Percentiles rank a stretch among this genome's conserved stretches.
Conservation (phyloP, 2,113 vertebrate species). For the Brachirus orientalis region DNA sequence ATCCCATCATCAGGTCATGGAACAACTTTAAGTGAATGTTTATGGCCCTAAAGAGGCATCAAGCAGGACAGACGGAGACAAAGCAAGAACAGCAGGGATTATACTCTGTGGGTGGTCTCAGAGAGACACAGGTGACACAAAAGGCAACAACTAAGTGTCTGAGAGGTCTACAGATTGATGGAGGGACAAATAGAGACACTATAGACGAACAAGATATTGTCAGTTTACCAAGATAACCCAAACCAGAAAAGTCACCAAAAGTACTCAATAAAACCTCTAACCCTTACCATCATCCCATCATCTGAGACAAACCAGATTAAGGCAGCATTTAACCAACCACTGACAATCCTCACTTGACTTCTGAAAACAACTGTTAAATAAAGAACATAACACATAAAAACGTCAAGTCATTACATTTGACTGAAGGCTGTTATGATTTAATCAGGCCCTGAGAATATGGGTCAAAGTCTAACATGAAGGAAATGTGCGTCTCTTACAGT, state of each 20-base stretch:
- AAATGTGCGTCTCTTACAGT: slow-evolving; percentile 28
- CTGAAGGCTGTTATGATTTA: background rate
- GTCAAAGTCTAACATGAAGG: slow-evolving; percentile 38
- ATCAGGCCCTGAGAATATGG: slow-evolving; percentile 14
- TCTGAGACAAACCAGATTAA: slow-evolving; percentile 7
- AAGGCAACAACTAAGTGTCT: slow-evolving; percentile 47
- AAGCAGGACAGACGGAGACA: background rate
- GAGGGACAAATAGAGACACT: slow-evolving; percentile 11
- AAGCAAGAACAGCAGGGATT: slow-evolving; percentile 16
- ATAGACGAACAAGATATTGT: too few species aligned
- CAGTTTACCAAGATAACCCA: too few species aligned
- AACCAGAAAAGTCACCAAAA: too few species aligned
- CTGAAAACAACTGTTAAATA: too few species aligned
- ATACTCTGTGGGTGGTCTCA: slow-evolving; percentile 56
- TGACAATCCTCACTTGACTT: background rate
- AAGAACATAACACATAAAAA: too few species aligned
- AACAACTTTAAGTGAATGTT: too few species aligned
- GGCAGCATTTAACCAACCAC: slow-evolving; percentile 6
- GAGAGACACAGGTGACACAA: slow-evolving; percentile 32
- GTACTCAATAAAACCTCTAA: slow-evolving; percentile 34
- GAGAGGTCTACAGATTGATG: slow-evolving; percentile 33
- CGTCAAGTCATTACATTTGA: background rate
- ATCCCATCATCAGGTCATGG: background rate
- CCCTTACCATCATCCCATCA: slow-evolving; percentile 44
- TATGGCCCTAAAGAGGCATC: background rate